A percentile compares a stretch with the other conserved stretches of the same genome.
phyloP scores from a whole-genome alignment of 2,888 invertebrate species.

The Scotopteryx bipunctaria region DNA sequence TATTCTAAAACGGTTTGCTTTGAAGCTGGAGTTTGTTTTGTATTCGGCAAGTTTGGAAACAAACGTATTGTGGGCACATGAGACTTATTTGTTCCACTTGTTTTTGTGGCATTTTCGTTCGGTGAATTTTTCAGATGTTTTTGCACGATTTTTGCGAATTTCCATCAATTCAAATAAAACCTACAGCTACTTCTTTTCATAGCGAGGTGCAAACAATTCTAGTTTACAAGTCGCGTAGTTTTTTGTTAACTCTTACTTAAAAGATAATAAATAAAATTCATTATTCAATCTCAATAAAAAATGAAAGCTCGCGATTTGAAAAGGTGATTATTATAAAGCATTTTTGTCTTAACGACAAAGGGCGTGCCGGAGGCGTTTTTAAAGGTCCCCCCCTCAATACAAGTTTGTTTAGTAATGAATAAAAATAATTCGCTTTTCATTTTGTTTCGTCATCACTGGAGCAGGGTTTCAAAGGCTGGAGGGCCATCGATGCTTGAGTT shows the following conservation, averaged over 20 bases:
- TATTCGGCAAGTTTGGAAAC: constrained; percentile 27
- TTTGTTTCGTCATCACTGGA: constrained; percentile 70
- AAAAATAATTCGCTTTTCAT: constrained; percentile 74
- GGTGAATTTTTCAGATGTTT: neutral
- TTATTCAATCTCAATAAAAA: constrained; percentile 32
- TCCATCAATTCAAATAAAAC: neutral
- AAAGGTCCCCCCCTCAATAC: constrained; percentile 51
- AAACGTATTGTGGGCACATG: constrained; percentile 16
- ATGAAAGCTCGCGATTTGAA: constrained; percentile 38
- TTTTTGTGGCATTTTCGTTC: constrained; percentile 4
- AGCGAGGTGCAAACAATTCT: neutral
- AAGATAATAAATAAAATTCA: constrained; percentile 36
- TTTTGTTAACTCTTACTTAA: constrained; percentile 8
- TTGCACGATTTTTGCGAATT: constrained; percentile 1
- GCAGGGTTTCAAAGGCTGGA: constrained; percentile 67
- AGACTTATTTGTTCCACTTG: constrained; percentile 16
- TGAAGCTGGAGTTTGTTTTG: constrained; percentile 34
- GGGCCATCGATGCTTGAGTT: constrained; percentile 69
- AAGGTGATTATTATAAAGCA: constrained; percentile 59
- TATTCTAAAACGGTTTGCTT: constrained; percentile 54
- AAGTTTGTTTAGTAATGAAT: constrained; percentile 61
- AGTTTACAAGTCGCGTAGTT: neutral
- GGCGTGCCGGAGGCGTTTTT: constrained; percentile 51
- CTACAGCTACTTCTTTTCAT: neutral
- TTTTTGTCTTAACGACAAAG: constrained; percentile 61